A percentile compares a stretch with the other conserved stretches of the same genome.
Evolutionary conservation across 1,140 invertebrate species (phyloP).

Genomic region (Drosophila albomicans): DNA sequence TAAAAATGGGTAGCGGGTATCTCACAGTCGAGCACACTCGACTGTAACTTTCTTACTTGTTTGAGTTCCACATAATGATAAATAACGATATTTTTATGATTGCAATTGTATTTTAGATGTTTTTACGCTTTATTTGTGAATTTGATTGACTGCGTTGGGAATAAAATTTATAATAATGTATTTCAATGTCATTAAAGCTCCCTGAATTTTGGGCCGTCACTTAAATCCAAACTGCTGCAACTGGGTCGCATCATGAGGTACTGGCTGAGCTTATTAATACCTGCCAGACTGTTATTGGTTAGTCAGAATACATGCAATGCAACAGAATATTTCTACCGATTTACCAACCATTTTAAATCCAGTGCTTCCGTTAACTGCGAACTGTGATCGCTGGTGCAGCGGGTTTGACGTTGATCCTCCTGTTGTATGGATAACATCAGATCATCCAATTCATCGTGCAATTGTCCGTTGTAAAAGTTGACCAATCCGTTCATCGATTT

Average conservation of each 20-base stretch:
- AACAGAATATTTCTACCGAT: too few relatives aligned
- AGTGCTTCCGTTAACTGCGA: conserved; percentile 38
- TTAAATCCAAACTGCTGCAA: conserved; percentile 33
- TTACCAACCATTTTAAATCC: conserved; percentile 23
- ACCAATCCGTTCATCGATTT: conserved; percentile 30
- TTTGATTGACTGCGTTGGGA: too few relatives aligned
- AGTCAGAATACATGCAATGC: background rate
- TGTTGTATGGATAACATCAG: conserved; percentile 12
- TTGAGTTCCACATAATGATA: too few relatives aligned
- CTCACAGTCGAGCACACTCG: too few relatives aligned
- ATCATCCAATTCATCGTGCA: conserved; percentile 24
- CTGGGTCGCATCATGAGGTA: conserved; percentile 18
- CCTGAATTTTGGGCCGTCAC: conserved; percentile 3
- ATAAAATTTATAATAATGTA: background rate
- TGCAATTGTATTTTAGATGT: too few relatives aligned
- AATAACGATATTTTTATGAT: too few relatives aligned
- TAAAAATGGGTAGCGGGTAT: too few relatives aligned
- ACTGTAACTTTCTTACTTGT: too few relatives aligned
- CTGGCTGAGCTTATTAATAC: conserved; percentile 6
- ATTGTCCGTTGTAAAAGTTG: conserved; percentile 33
- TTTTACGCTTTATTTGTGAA: too few relatives aligned
- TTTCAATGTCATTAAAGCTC: conserved; percentile 2
- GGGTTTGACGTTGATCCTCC: background rate
- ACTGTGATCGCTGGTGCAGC: conserved; percentile 25
- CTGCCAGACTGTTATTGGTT: conserved; percentile 9